phyloP scores from a whole-genome alignment of 2,113 vertebrate species.

The Sinocyclocheilus anophthalmus region DNA sequence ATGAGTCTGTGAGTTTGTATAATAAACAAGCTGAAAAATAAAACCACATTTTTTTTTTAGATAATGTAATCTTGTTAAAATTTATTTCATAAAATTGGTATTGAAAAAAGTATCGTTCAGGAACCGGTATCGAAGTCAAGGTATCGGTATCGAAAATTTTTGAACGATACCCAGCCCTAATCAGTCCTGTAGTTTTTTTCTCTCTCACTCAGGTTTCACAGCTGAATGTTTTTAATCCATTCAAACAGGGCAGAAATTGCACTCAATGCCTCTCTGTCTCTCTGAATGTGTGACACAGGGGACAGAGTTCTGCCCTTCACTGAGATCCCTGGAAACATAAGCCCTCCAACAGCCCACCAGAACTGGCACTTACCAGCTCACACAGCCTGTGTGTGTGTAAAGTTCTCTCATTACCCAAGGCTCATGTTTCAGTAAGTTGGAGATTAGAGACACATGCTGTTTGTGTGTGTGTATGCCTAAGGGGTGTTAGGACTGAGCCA shows the following conservation, averaged over 20 bases:
- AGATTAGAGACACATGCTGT: conserved; percentile 63
- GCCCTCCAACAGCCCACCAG: conserved; percentile 32
- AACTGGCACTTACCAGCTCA: conserved; percentile 46
- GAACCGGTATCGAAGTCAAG: no score
- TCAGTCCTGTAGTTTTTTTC: conserved; percentile 14
- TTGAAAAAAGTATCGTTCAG: no score
- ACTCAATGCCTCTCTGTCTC: conserved; percentile 1
- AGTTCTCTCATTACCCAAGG: conserved; percentile 67
- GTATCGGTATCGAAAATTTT: no score
- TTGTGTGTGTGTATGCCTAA: conserved; percentile 30
- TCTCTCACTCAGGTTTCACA: not conserved
- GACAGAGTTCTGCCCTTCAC: conserved; percentile 30
- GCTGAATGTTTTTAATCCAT: not conserved
- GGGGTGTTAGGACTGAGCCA: conserved; percentile 24
- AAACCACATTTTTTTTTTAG: no score
- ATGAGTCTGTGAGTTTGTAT: no score
- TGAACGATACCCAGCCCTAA: no score
- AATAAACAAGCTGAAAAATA: no score
- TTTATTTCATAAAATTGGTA: no score
- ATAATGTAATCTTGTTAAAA: no score
- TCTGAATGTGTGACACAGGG: not conserved
- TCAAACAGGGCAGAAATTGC: conserved; percentile 1
- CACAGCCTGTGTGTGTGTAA: conserved; percentile 53
- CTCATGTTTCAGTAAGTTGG: conserved; percentile 69
- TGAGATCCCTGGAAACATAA: conserved; percentile 20